Evolutionary conservation across 1,140 invertebrate species (phyloP).

Genomic region (Leptopilina boulardi): DNA sequence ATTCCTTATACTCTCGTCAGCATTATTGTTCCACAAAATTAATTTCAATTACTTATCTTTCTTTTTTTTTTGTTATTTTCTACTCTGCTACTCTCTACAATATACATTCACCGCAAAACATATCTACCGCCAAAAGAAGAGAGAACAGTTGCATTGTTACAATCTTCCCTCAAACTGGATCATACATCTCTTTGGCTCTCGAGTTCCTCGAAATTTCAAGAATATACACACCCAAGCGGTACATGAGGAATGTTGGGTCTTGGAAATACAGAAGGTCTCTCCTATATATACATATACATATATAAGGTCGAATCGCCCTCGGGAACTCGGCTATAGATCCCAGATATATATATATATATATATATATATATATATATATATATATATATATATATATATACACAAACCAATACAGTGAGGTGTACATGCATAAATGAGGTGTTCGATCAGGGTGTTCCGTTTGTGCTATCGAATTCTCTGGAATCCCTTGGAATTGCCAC

Average conservation of each 20-base stretch:
- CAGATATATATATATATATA: conserved; percentile 29
- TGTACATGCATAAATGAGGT: conserved; percentile 28
- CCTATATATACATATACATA: background rate
- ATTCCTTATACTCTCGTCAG: too few relatives aligned
- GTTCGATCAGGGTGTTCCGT: conserved; percentile 30
- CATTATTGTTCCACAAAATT: too few relatives aligned
- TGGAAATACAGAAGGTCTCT: background rate
- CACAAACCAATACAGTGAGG: conserved; percentile 13
- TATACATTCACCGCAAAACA: too few relatives aligned
- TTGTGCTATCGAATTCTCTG: conserved; percentile 8
- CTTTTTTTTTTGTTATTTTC: too few relatives aligned
- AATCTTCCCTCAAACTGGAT: too few relatives aligned
- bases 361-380: too few relatives aligned
- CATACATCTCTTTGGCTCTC: background rate
- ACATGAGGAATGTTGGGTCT: conserved; percentile 11
- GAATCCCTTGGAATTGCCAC: conserved; percentile 20
- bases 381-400: too few relatives aligned
- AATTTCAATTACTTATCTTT: too few relatives aligned
- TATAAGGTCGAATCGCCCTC: background rate
- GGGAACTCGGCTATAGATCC: background rate
- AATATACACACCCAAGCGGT: background rate
- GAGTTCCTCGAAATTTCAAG: background rate
- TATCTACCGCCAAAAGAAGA: too few relatives aligned
- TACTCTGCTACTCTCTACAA: too few relatives aligned
- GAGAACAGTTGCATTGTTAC: too few relatives aligned